Conservation (phyloP, 92 coral and sea anemone species). For the Pocillopora meandrina region DNA sequence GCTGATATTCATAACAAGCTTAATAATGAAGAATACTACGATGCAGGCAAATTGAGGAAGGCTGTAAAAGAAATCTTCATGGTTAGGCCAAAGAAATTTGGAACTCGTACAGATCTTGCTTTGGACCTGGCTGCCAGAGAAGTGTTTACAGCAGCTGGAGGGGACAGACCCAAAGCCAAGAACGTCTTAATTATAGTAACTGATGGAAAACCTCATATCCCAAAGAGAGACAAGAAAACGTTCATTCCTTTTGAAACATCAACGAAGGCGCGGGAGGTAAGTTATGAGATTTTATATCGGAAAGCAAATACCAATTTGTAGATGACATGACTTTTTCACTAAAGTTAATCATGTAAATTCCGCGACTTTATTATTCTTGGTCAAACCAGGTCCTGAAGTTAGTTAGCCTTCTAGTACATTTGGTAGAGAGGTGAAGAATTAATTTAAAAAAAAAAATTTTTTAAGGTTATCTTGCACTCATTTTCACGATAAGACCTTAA, state of each 20-base stretch:
- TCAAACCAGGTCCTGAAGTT: not conserved
- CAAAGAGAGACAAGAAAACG: not conserved
- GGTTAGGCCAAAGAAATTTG: not conserved
- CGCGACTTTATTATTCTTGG: not conserved
- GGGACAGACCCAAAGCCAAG: conserved; percentile 4
- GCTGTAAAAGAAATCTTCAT: not conserved
- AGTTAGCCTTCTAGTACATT: not conserved
- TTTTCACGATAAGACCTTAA: not conserved
- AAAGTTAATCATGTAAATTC: not conserved
- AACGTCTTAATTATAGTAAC: not conserved
- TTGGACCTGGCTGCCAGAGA: not conserved
- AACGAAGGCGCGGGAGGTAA: not conserved
- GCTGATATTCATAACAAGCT: not conserved
- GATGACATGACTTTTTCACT: not conserved
- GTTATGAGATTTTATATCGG: no score
- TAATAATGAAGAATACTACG: not conserved
- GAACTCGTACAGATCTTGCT: conserved; percentile 1
- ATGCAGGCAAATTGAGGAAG: not conserved
- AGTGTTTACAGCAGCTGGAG: not conserved
- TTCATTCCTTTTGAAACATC: not conserved
- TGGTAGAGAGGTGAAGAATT: not conserved
- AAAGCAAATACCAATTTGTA: no score
- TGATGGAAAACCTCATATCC: not conserved
- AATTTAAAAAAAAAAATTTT: not conserved
- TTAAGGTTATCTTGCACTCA: not conserved